A percentile compares a stretch with the other conserved stretches of the same genome.
phyloP scores from a whole-genome alignment of 1,140 invertebrate genomes.

The Luehdorfia chinensis region DNA sequence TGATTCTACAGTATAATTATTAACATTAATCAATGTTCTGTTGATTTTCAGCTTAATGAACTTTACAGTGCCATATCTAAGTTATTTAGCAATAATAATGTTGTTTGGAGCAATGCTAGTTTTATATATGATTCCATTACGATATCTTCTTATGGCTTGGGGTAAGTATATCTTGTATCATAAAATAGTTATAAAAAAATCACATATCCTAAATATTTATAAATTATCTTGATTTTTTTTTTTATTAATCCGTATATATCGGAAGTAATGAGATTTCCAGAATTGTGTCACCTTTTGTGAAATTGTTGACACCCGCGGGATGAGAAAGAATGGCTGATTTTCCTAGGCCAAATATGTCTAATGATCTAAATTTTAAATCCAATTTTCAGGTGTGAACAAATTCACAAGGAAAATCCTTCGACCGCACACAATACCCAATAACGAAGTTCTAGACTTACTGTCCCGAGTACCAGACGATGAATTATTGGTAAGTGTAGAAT shows the following conservation, averaged over 20 bases:
- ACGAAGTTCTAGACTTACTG: constrained; percentile 97
- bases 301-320: too few relatives aligned
- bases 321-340: too few relatives aligned
- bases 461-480: constrained; percentile 97
- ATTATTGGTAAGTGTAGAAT: constrained; percentile 84
- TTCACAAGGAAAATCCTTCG: constrained; percentile 95
- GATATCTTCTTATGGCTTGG: constrained; percentile 96
- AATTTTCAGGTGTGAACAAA: constrained; percentile 91
- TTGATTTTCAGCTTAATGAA: constrained; percentile 94
- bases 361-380: too few relatives aligned
- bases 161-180: constrained; percentile 76
- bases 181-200: background rate
- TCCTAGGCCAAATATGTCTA: too few relatives aligned
- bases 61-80: constrained; percentile 97
- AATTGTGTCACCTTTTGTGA: too few relatives aligned
- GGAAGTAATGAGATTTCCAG: too few relatives aligned
- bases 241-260: too few relatives aligned
- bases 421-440: constrained; percentile 97
- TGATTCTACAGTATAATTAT: too few relatives aligned
- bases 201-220: too few relatives aligned
- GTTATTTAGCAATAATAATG: constrained; percentile 92
- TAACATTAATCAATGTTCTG: too few relatives aligned
- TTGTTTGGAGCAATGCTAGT: constrained; percentile 84
- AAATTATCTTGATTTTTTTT: too few relatives aligned
- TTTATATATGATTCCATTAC: constrained; percentile 93